A percentile compares a stretch with the other conserved stretches of the same genome.
These are phyloP conservation scores for Anniella stebbinsi DNA, from an alignment of 2,797 vertebrate species.

Conservation along the genomic window DNA sequence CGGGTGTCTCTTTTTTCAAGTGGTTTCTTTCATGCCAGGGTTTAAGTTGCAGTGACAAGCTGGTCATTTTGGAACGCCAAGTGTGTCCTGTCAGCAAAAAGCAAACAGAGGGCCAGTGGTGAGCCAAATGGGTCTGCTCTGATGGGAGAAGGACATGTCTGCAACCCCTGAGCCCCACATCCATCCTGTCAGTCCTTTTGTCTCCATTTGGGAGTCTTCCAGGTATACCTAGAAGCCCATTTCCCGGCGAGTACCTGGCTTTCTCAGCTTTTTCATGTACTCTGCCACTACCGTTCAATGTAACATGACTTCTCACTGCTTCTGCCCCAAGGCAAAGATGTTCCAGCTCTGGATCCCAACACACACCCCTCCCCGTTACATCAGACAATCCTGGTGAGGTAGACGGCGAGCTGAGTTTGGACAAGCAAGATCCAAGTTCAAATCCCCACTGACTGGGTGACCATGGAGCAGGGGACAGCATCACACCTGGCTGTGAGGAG, in stretches of 20 bases:
- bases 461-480: neutral
- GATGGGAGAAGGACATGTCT: neutral
- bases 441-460: neutral
- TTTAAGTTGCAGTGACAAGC: neutral
- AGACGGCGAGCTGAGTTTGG: neutral
- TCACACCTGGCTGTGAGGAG: too few relatives aligned
- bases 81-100: neutral
- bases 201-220: too few relatives aligned
- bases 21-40: neutral
- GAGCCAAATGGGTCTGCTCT: neutral
- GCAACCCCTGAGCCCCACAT: rapidly evolving
- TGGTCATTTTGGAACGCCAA: neutral
- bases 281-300: neutral
- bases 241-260: neutral
- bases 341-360: neutral
- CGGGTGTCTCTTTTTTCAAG: neutral
- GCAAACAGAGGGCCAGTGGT: neutral
- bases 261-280: neutral
- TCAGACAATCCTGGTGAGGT: too few relatives aligned
- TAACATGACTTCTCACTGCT: neutral
- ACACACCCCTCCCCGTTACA: neutral
- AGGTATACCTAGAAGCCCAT: neutral
- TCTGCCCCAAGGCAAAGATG: neutral
- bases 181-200: neutral
- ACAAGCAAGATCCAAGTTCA: neutral